Evolutionary conservation across 2,888 invertebrate species (phyloP), one percentile per base, ranked within the genome.

Genomic region (Drosophila helvetica): DNA sequence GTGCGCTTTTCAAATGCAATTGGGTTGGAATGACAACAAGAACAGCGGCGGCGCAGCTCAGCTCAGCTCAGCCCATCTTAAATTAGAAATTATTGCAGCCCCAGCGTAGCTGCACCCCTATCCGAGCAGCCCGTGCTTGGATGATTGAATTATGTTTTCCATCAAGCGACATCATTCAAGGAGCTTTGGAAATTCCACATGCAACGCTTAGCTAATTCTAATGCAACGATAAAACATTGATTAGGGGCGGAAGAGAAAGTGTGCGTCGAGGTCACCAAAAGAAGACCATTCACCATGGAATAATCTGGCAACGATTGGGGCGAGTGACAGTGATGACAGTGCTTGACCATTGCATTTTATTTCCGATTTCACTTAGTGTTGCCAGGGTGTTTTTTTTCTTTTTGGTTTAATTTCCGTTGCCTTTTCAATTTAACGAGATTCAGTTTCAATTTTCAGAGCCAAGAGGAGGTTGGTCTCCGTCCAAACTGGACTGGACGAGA

Each of bases 371-470:
- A 50, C 66, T 69, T 42, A 46, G 10, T 18, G 17, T 12, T 15
- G 45, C 19, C 38, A 43, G 19, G 43, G n/a, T 62, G 57, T 76
- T 38, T 45, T 38, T 45, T 62, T 56, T 47, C 12, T 52, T 57
- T 64, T 72, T 60, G 64, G 60, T 74, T 62, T 58, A 56, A 80
- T 79, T 83, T 75, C 69, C 57, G 74, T 70, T 38, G 38, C n/a
- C 38, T 38, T 38, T 15, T n/a, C n/a, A 38, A n/a, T 38, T 67
- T 77, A 80, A 86, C 71, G 52, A 75, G 79, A 79, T 79, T 73
- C 72, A 57, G 56, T 74, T 80, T 80, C 71, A 77, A 79, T 85
- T 82, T 82, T 80, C 48, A 55, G 60, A 52, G 75, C 46, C 38
- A 30, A 48, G 47, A 25, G 50, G 30, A 27, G 27, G 27, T 2